A percentile compares a stretch with the other conserved stretches of the same genome.
phyloP scores from a whole-genome alignment of 1,140 invertebrate species.

The Drosophila dunni region DNA sequence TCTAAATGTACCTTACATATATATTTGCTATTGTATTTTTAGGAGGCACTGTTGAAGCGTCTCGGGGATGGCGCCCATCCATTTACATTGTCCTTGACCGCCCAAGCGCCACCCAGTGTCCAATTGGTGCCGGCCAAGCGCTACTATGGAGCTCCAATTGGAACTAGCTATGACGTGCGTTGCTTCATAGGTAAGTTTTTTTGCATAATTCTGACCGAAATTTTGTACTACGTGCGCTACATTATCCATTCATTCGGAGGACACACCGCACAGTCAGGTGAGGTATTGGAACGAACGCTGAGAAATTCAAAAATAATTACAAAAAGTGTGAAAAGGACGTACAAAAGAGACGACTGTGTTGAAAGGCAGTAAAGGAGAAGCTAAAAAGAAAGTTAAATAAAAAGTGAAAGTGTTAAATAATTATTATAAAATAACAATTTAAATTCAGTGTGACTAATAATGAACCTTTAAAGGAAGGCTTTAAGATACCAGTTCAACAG shows the following conservation, averaged over 20 bases:
- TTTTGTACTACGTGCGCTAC: slow-evolving; percentile 1
- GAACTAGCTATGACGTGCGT: slow-evolving; percentile 92
- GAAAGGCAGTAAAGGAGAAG: neutral
- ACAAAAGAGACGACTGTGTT: neutral
- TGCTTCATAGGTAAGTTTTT: slow-evolving; percentile 82
- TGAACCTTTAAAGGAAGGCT: too few relatives aligned
- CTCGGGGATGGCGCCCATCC: slow-evolving; percentile 92
- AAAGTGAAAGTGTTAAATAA: neutral
- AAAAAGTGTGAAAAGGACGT: neutral
- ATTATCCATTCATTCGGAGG: slow-evolving; percentile 10
- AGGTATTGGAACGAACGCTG: slow-evolving; percentile 2
- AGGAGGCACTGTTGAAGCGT: slow-evolving; percentile 93
- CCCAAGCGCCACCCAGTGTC: slow-evolving; percentile 93
- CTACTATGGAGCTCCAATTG: slow-evolving; percentile 95
- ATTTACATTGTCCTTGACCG: slow-evolving; percentile 92
- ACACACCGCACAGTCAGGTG: slow-evolving; percentile 16
- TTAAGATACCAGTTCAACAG: too few relatives aligned
- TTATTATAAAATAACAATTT: neutral
- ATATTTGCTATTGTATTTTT: slow-evolving; percentile 40
- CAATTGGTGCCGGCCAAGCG: slow-evolving; percentile 95
- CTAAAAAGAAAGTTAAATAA: too few relatives aligned
- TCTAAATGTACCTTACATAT: too few relatives aligned
- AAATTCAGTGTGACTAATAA: too few relatives aligned
- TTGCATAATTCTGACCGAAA: slow-evolving; percentile 1
- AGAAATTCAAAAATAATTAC: neutral